A percentile compares a stretch with the other conserved stretches of the same genome.
These are phyloP conservation scores for Sinella curviseta DNA, from an alignment of 1,140 invertebrate genomes.

Conservation along the genomic window DNA sequence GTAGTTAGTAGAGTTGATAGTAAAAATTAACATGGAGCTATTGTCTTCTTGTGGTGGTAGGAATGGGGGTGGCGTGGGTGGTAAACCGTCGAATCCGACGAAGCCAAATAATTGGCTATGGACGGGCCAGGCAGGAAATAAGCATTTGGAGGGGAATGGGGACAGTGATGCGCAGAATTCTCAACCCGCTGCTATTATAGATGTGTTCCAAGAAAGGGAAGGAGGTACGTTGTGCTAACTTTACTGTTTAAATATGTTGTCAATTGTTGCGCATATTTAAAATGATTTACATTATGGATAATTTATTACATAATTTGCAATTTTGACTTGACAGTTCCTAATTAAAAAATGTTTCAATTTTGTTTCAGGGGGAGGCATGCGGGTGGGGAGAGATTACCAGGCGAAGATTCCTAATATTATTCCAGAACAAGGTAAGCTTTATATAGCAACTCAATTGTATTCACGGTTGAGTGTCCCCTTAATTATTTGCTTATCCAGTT, in stretches of 20 bases:
- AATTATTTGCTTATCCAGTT: neutral
- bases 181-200: neutral
- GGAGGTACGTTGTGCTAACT: conserved; percentile 28
- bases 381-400: conserved; percentile 91
- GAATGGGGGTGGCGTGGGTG: neutral
- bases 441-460: too few species aligned
- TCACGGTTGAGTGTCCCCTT: too few species aligned
- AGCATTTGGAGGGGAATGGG: neutral
- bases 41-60: neutral
- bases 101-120: neutral
- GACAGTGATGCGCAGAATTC: neutral
- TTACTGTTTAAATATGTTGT: neutral
- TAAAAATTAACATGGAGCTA: too few species aligned
- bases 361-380: conserved; percentile 89
- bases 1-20: neutral
- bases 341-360: conserved; percentile 4
- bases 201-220: conserved; percentile 41
- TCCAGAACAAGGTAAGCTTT: conserved; percentile 60
- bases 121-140: neutral
- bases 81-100: neutral
- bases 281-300: too few species aligned
- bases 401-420: conserved; percentile 79
- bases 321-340: too few species aligned
- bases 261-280: too few species aligned
- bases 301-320: too few species aligned